These are phyloP conservation scores for Lasioglossum albipes DNA, from an alignment of 1,140 invertebrate species.

Conservation along the genomic window DNA sequence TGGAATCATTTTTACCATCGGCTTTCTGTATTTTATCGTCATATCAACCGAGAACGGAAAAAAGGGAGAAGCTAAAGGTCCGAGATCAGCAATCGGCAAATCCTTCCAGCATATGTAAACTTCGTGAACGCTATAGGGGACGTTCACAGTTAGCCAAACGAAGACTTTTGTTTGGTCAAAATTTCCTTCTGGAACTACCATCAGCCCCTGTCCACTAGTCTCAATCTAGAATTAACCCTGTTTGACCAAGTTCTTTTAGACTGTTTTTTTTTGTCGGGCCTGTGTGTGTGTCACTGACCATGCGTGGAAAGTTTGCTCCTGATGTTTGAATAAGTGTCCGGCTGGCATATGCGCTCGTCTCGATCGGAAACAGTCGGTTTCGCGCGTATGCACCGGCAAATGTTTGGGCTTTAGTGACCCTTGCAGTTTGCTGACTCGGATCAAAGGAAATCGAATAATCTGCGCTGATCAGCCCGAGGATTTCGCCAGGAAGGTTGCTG, in stretches of 20 bases:
- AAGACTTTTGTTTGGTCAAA: constrained; percentile 29
- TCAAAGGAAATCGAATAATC: constrained; percentile 6
- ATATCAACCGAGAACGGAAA: constrained; percentile 44
- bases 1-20: constrained; percentile 50
- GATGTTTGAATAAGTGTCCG: constrained; percentile 41
- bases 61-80: constrained; percentile 30
- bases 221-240: constrained; percentile 46
- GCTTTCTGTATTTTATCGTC: constrained; percentile 58
- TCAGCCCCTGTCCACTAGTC: constrained; percentile 32
- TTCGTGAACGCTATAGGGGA: constrained; percentile 49
- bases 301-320: not conserved
- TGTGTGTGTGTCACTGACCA: constrained; percentile 9
- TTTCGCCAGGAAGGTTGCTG: too few relatives aligned
- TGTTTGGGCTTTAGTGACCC: constrained; percentile 9
- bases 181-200: constrained; percentile 34
- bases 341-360: constrained; percentile 20
- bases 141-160: constrained; percentile 43
- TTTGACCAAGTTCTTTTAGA: constrained; percentile 31
- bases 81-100: constrained; percentile 27
- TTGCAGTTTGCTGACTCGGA: not conserved
- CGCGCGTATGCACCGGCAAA: not conserved
- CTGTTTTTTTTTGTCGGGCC: not conserved
- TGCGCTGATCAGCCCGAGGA: too few relatives aligned
- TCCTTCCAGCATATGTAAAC: constrained; percentile 55
- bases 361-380: not conserved